These are phyloP conservation scores for Drosophila gunungcola DNA, from an alignment of 1,140 invertebrate species.

Conservation along the genomic window DNA sequence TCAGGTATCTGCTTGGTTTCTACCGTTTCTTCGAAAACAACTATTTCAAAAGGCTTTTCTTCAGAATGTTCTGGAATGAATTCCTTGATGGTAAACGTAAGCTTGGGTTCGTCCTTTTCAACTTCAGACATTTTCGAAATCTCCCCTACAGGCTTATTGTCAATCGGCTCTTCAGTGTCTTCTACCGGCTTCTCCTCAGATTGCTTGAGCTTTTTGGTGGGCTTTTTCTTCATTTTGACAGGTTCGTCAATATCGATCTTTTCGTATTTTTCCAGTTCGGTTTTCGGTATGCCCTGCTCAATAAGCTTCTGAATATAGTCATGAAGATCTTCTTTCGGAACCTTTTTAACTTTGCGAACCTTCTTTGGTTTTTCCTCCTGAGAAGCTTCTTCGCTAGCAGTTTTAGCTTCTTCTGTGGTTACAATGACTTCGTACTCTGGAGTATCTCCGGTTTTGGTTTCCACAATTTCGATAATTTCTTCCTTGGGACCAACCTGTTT, in stretches of 20 bases:
- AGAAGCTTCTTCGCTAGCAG: slow-evolving; percentile 43
- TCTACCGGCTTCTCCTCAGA: slow-evolving; percentile 61
- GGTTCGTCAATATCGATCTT: slow-evolving; percentile 76
- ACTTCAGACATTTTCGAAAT: slow-evolving; percentile 14
- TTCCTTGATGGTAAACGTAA: slow-evolving; percentile 62
- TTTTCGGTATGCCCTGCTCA: slow-evolving; percentile 82
- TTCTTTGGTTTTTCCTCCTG: slow-evolving; percentile 70
- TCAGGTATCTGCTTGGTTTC: slow-evolving; percentile 51
- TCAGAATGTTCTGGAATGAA: slow-evolving; percentile 71
- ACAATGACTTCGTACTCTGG: slow-evolving; percentile 80
- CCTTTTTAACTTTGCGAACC: slow-evolving; percentile 69
- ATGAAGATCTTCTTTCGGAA: slow-evolving; percentile 72
- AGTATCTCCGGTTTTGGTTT: slow-evolving; percentile 81
- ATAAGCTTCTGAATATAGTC: slow-evolving; percentile 82
- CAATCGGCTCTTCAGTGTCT: slow-evolving; percentile 49
- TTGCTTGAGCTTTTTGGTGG: slow-evolving; percentile 62
- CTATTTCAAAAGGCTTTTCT: slow-evolving; percentile 58
- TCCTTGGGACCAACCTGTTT: slow-evolving; percentile 83
- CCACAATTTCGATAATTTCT: slow-evolving; percentile 85
- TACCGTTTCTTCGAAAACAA: slow-evolving; percentile 63
- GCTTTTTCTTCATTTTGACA: slow-evolving; percentile 81
- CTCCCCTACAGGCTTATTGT: slow-evolving; percentile 20
- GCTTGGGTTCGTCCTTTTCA: slow-evolving; percentile 52
- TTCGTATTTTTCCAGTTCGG: slow-evolving; percentile 84
- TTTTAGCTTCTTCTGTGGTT: slow-evolving; percentile 55